These are phyloP conservation scores for Eupithecia vulgata DNA, from an alignment of 2,888 invertebrate species.

Conservation along the genomic window DNA sequence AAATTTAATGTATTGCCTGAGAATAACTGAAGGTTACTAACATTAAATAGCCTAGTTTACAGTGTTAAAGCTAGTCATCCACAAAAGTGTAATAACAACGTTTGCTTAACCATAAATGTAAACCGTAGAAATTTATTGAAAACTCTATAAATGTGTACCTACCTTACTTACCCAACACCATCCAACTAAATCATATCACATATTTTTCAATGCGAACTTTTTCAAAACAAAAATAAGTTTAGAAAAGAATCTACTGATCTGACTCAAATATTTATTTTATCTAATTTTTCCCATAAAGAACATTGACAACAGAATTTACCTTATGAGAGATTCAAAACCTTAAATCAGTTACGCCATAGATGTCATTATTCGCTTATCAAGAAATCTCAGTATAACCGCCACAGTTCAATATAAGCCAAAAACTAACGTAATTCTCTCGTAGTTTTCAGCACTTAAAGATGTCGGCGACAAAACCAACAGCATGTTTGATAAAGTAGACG, in stretches of 20 bases:
- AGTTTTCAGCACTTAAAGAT: slow-evolving; percentile 86
- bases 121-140: not conserved
- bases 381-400: not conserved
- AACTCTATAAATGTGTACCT: not conserved
- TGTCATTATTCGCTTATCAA: not conserved
- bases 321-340: not conserved
- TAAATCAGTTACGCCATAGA: not conserved
- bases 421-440: slow-evolving; percentile 26
- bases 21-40: not conserved
- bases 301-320: not conserved
- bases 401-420: not conserved
- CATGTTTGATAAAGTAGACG: slow-evolving; percentile 82
- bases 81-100: not conserved
- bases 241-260: too few species aligned
- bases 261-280: too few species aligned
- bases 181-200: not conserved
- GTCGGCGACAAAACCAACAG: slow-evolving; percentile 85
- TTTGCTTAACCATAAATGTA: not conserved
- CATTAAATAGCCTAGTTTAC: not conserved
- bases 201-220: not conserved
- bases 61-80: not conserved
- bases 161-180: not conserved
- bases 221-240: not conserved
- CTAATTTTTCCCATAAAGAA: too few species aligned
- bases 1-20: too few species aligned